These are phyloP conservation scores for Samia ricini DNA, from an alignment of 1,140 invertebrate genomes.

Conservation along the genomic window DNA sequence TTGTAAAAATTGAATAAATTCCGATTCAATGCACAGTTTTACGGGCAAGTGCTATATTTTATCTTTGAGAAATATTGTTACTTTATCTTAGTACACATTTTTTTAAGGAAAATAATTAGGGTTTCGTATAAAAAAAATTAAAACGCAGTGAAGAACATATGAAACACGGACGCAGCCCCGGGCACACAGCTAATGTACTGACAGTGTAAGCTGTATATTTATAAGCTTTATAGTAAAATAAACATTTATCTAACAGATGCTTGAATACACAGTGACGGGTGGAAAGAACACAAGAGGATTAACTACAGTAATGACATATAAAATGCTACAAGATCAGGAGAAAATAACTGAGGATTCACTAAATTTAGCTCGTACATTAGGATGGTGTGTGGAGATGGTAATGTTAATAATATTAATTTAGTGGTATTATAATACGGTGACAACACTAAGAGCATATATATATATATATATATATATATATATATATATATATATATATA, in stretches of 20 bases:
- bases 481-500: too few relatives aligned
- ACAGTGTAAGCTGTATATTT: too few relatives aligned
- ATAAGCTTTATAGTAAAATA: not conserved
- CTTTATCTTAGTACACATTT: too few relatives aligned
- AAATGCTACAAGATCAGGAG: slow-evolving; percentile 79
- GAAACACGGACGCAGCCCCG: too few relatives aligned
- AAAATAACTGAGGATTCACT: slow-evolving; percentile 86
- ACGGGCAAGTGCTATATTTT: too few relatives aligned
- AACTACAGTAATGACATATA: slow-evolving; percentile 87
- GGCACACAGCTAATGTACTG: too few relatives aligned
- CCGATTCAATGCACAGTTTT: too few relatives aligned
- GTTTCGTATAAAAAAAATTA: too few relatives aligned
- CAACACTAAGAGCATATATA: not conserved
- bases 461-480: not conserved
- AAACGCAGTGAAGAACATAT: too few relatives aligned
- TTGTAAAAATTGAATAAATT: too few relatives aligned
- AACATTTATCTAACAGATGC: slow-evolving; percentile 51
- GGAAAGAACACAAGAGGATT: slow-evolving; percentile 87
- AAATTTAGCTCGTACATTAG: slow-evolving; percentile 86
- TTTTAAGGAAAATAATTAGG: too few relatives aligned
- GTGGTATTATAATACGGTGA: not conserved
- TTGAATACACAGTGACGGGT: slow-evolving; percentile 83
- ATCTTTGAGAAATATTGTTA: too few relatives aligned
- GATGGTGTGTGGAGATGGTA: slow-evolving; percentile 97
- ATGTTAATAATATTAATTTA: slow-evolving; percentile 12